These are phyloP conservation scores for Agrilus cyanescens DNA, from an alignment of 2,888 invertebrate genomes.

Conservation along the genomic window DNA sequence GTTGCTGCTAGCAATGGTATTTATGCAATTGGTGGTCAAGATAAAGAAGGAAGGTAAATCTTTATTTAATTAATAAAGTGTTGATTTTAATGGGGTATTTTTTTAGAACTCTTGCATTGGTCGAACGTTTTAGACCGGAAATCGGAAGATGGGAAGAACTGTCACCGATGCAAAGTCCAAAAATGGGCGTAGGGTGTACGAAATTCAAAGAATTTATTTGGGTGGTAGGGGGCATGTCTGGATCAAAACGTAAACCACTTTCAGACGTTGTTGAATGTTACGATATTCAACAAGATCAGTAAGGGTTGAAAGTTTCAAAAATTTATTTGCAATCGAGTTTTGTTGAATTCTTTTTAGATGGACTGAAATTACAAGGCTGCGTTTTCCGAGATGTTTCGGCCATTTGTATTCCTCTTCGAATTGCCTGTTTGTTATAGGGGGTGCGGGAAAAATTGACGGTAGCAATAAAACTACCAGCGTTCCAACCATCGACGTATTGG, in stretches of 20 bases:
- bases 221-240: slow-evolving; percentile 62
- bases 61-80: neutral
- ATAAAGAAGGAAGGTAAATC: slow-evolving; percentile 40
- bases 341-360: slow-evolving; percentile 34
- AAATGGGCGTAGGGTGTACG: slow-evolving; percentile 49
- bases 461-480: slow-evolving; percentile 46
- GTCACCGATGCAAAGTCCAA: slow-evolving; percentile 44
- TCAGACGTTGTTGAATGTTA: slow-evolving; percentile 52
- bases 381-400: slow-evolving; percentile 43
- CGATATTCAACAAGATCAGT: slow-evolving; percentile 49
- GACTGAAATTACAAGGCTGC: slow-evolving; percentile 43
- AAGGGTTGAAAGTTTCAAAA: slow-evolving; percentile 9
- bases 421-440: slow-evolving; percentile 53
- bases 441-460: slow-evolving; percentile 45
- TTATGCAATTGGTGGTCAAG: slow-evolving; percentile 61
- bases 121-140: slow-evolving; percentile 48
- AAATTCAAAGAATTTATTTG: slow-evolving; percentile 55
- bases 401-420: slow-evolving; percentile 44
- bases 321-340: neutral
- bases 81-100: too few relatives aligned
- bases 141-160: slow-evolving; percentile 47
- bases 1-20: slow-evolving; percentile 54
- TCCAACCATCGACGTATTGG: slow-evolving; percentile 48
- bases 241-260: slow-evolving; percentile 43
- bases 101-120: slow-evolving; percentile 45